Base-by-base conservation (phyloP, 2,888 invertebrate genomes). In the Philonicus albiceps region DNA sequence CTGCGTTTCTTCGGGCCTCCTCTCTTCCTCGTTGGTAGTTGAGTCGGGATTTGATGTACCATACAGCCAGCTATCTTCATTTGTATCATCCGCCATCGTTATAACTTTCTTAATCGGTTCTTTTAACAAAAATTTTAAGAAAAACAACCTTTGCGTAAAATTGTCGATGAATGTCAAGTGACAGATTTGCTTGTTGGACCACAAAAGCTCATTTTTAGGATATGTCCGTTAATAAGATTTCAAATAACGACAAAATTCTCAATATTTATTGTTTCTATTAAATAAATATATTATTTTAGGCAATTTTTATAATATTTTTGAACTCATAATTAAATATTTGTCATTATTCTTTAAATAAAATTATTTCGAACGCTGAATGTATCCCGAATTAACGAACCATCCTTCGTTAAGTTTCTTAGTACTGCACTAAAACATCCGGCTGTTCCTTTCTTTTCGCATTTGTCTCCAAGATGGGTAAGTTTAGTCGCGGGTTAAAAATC, bases 11-110 rank as follows among this genome's bases (percentile, higher is more conserved):
- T 91, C 91, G 34, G 90, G 90, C 0, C 85, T 87, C 74, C 86
- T 88, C 22, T 90, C 90, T 49, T 90, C 90, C 81, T 90, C 91
- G 84, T 90, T 91, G 85, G 92, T 92, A 31, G 91, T 91, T 0
- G 91, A 91, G 84, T 92, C 92, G 43, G 93, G 93, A 90, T 94
- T 94, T 0, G 95, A 95, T 90, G 96, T 97, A 27, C 97, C 97
- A 90, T 97, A 97, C 87, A 97, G 93, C 97, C 97, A 97, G 90
- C 95, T 96, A 93, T 97, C 97, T 91, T 97, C 97, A 92, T 96
- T 96, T 3, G 93, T 91, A 89, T 94, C 94, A 88, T 95, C 95
- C 89, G 95, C 94, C 94, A 95, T 95, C 31, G 22, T 81, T 7
- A n/a, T 16, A 6, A 27, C 22, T 11, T 49, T 16, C n/a, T 43